A percentile compares a stretch with the other conserved stretches of the same genome.
phyloP scores from a whole-genome alignment of 2,797 vertebrate species.

The Urocyon cinereoargenteus region DNA sequence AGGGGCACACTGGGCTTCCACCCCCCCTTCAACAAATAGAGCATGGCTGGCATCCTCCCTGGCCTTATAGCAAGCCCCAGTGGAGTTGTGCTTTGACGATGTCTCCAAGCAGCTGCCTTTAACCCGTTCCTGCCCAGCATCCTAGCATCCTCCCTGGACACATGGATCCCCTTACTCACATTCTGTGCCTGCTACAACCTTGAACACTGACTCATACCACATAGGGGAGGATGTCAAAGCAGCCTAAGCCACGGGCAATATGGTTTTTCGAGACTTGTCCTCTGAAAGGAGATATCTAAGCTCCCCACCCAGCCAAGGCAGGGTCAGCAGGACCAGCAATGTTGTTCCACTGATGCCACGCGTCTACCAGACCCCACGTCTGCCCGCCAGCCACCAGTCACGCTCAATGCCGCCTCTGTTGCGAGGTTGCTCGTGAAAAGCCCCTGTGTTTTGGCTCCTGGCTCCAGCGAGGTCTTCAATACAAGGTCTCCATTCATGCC shows the following conservation, averaged over 20 bases:
- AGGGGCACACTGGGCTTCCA: neutral
- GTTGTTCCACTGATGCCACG: constrained; percentile 56
- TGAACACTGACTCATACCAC: neutral
- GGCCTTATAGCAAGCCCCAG: neutral
- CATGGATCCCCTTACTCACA: rapidly evolving
- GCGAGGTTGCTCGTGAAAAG: constrained; percentile 80
- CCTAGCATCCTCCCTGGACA: neutral
- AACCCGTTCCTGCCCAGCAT: neutral
- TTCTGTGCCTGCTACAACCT: neutral
- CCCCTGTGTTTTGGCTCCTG: constrained; percentile 76
- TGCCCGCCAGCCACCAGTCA: neutral
- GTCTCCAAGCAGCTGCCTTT: neutral
- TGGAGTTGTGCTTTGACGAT: neutral
- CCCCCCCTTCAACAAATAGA: neutral
- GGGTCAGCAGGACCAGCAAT: neutral
- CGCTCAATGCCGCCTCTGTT: constrained; percentile 75
- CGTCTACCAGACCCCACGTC: constrained; percentile 9
- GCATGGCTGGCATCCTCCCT: neutral
- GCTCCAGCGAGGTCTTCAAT: constrained; percentile 45
- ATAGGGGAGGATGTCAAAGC: no score
- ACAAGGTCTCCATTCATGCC: constrained; percentile 87
- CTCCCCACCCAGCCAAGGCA: neutral
- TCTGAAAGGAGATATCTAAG: neutral
- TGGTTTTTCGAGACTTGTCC: neutral
- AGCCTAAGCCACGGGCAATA: neutral